phyloP scores from a whole-genome alignment of 2,113 vertebrate genomes.

The Lagopus muta region DNA sequence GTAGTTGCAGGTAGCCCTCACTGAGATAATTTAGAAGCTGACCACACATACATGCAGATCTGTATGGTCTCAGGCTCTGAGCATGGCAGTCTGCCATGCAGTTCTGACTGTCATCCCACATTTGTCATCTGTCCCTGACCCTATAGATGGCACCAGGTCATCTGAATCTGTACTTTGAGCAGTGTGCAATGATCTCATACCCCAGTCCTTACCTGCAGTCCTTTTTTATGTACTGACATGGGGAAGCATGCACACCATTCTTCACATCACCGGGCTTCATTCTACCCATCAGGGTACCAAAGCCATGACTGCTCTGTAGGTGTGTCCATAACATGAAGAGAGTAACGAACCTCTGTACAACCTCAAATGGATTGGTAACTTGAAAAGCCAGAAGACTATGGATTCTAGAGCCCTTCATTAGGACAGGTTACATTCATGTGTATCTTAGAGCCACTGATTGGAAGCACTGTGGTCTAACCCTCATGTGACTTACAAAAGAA shows the following conservation, averaged over 20 bases:
- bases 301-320: neutral
- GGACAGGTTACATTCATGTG: neutral
- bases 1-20: neutral
- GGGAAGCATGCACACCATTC: neutral
- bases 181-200: neutral
- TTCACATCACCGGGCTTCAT: neutral
- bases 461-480: neutral
- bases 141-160: neutral
- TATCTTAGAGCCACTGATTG: neutral
- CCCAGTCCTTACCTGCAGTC: neutral
- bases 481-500: neutral
- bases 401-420: neutral
- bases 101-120: neutral
- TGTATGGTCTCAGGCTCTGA: neutral
- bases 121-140: neutral
- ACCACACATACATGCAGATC: neutral
- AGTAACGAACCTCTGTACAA: neutral
- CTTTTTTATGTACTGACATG: fast-evolving
- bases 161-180: neutral
- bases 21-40: neutral
- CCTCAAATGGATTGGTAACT: neutral
- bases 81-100: too few species aligned
- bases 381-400: neutral
- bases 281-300: neutral
- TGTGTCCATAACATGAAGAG: neutral